These are phyloP conservation scores for Enteromius radiatus DNA, from an alignment of 2,797 vertebrate species.

Conservation along the genomic window DNA sequence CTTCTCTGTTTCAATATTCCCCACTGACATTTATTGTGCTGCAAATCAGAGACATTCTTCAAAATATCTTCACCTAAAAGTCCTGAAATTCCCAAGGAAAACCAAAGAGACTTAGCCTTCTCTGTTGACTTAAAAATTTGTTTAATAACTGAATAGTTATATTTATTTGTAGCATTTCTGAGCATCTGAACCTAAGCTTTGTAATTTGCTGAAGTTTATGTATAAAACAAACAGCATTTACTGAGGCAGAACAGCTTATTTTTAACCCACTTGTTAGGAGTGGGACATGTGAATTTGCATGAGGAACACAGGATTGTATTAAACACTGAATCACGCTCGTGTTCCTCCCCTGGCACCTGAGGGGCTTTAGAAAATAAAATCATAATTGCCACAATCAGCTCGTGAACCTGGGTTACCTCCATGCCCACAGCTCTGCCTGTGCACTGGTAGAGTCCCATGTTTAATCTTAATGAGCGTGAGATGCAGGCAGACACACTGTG, in stretches of 20 bases:
- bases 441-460: slow-evolving; percentile 44
- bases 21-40: neutral
- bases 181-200: neutral
- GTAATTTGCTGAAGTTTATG: neutral
- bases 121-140: neutral
- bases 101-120: neutral
- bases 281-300: slow-evolving; percentile 49
- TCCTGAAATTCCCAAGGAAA: neutral
- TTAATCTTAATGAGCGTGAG: slow-evolving; percentile 58
- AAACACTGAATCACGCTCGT: slow-evolving; percentile 51
- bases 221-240: slow-evolving; percentile 9
- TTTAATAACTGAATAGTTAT: neutral
- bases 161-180: neutral
- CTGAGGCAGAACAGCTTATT: slow-evolving; percentile 40
- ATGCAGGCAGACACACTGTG: slow-evolving; percentile 45
- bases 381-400: slow-evolving; percentile 59
- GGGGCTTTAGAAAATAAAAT: slow-evolving; percentile 52
- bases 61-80: neutral
- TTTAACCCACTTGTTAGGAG: slow-evolving; percentile 41
- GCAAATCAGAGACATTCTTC: neutral
- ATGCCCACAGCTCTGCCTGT: slow-evolving; percentile 44
- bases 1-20: neutral
- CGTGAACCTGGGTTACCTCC: slow-evolving; percentile 54
- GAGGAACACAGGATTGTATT: slow-evolving; percentile 50
- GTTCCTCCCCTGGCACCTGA: slow-evolving; percentile 47